These are phyloP conservation scores for Elymnias hypermnestra DNA, from an alignment of 1,140 invertebrate species.

Conservation along the genomic window DNA sequence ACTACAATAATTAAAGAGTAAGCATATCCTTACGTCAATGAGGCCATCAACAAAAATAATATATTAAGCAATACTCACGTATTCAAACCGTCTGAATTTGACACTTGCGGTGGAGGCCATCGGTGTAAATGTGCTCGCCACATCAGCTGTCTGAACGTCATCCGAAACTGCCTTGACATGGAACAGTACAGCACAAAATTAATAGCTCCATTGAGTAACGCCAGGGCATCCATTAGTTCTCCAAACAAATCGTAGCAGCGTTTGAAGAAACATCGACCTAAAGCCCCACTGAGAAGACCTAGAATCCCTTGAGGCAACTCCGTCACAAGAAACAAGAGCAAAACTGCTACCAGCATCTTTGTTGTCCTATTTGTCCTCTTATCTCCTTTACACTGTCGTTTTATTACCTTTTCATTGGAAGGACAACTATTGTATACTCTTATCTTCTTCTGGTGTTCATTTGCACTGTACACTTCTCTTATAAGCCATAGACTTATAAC, in stretches of 20 bases:
- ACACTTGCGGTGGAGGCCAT: conserved; percentile 48
- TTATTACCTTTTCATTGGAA: conserved; percentile 42
- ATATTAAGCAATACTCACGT: conserved; percentile 40
- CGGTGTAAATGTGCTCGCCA: conserved; percentile 66
- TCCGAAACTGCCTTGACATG: conserved; percentile 95
- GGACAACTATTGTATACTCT: conserved; percentile 79
- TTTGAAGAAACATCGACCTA: conserved; percentile 84
- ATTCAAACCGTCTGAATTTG: conserved; percentile 56
- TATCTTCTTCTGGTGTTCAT: conserved; percentile 80
- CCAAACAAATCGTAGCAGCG: conserved; percentile 88
- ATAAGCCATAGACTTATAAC: conserved; percentile 90
- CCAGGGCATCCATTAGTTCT: conserved; percentile 93
- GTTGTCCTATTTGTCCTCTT: conserved; percentile 89
- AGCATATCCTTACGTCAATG: too few species aligned
- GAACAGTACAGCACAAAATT: conserved; percentile 96
- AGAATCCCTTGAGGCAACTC: conserved; percentile 67
- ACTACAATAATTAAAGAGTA: too few species aligned
- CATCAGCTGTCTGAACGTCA: conserved; percentile 81
- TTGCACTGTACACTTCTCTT: conserved; percentile 82
- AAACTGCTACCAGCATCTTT: conserved; percentile 91
- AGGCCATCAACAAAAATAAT: too few species aligned
- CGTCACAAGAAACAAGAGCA: conserved; percentile 83
- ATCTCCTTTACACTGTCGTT: conserved; percentile 79
- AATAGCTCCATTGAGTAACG: conserved; percentile 92
- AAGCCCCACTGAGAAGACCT: conserved; percentile 81